Evolutionary conservation across 92 coral and sea anemone species (phyloP).

Genomic region (Phenganax marumi): DNA sequence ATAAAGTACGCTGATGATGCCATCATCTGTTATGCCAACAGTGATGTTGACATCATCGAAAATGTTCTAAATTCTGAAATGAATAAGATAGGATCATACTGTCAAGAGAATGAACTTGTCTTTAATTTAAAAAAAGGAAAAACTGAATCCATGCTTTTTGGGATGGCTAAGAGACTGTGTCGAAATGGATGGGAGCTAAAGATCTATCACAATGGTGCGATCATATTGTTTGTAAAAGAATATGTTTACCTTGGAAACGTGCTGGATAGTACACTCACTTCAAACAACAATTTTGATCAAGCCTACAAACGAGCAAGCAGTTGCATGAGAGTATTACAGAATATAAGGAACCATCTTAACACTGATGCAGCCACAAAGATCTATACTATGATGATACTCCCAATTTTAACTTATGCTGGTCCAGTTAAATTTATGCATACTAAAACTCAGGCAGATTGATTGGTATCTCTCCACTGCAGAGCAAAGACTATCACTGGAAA

Average conservation of each 20-base stretch:
- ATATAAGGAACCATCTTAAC: background rate
- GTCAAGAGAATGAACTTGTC: background rate
- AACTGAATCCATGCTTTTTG: slow-evolving; percentile 16
- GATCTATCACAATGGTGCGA: background rate
- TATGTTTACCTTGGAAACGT: slow-evolving; percentile 18
- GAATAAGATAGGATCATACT: background rate
- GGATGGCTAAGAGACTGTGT: background rate
- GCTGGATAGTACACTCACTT: slow-evolving; percentile 8
- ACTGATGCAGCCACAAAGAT: slow-evolving; percentile 21
- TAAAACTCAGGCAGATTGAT: slow-evolving; percentile 10
- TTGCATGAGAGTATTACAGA: background rate
- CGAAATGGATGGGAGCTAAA: background rate
- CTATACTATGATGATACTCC: slow-evolving; percentile 15
- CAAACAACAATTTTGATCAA: slow-evolving; percentile 10
- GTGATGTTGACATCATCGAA: background rate
- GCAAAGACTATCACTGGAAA: background rate
- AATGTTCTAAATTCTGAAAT: background rate
- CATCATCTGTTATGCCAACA: background rate
- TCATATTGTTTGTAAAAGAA: background rate
- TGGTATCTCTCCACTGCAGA: background rate
- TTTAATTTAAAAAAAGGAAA: slow-evolving; percentile 6
- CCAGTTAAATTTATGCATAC: background rate
- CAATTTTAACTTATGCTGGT: slow-evolving; percentile 14
- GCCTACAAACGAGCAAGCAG: slow-evolving; percentile 30
- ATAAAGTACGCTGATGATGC: slow-evolving; percentile 2